These are phyloP conservation scores for Pegoplata infirma DNA, from an alignment of 2,888 invertebrate genomes.

Conservation along the genomic window DNA sequence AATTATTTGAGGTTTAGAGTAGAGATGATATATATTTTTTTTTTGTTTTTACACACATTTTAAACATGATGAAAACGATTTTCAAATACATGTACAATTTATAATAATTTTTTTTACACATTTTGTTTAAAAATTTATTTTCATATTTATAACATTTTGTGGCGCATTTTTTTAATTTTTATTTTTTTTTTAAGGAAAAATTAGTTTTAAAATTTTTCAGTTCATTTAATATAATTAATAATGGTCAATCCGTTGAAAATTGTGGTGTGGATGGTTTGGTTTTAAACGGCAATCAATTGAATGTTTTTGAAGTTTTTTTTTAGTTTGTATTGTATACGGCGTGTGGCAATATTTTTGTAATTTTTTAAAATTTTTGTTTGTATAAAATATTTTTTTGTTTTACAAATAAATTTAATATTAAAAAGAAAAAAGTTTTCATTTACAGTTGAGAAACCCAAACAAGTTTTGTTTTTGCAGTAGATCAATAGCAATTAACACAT, in stretches of 20 bases:
- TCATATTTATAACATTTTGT: constrained; percentile 31
- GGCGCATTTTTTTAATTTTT: constrained; percentile 29
- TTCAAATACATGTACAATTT: constrained; percentile 27
- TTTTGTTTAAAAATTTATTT: constrained; percentile 23
- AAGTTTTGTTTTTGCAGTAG: constrained; percentile 23
- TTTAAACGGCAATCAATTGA: constrained; percentile 42
- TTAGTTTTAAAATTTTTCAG: constrained; percentile 47
- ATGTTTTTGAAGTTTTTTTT: constrained; percentile 30
- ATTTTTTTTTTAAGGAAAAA: constrained; percentile 5
- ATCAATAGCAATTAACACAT: constrained; percentile 27
- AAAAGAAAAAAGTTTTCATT: not conserved
- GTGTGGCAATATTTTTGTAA: constrained; percentile 59
- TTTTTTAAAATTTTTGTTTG: constrained; percentile 25
- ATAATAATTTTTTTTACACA: constrained; percentile 24
- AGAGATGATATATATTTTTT: constrained; percentile 8
- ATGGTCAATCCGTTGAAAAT: constrained; percentile 53
- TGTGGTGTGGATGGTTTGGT: constrained; percentile 33
- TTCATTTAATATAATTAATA: constrained; percentile 34
- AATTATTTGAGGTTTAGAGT: constrained; percentile 29
- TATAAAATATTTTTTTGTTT: constrained; percentile 31
- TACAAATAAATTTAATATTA: constrained; percentile 18
- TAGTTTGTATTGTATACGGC: constrained; percentile 34
- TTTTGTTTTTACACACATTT: constrained; percentile 54
- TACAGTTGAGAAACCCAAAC: constrained; percentile 34
- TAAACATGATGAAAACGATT: constrained; percentile 31